phyloP scores from a whole-genome alignment of 2,888 invertebrate species.

The Graphium colonna region DNA sequence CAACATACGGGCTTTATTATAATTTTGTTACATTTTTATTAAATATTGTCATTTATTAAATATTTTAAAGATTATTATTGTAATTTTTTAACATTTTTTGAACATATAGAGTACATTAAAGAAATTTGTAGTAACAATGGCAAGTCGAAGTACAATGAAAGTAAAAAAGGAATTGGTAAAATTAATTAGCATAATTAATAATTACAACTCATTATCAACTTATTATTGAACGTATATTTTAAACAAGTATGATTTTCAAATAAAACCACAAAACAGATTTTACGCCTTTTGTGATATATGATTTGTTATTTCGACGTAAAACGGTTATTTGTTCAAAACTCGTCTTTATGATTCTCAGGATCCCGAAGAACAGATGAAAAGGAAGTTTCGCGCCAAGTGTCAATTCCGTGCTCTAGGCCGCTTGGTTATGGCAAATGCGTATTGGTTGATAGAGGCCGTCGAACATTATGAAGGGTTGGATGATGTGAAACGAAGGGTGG shows the following conservation, averaged over 20 bases:
- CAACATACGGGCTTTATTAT: too few relatives aligned
- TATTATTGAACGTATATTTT: background rate
- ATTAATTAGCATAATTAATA: too few relatives aligned
- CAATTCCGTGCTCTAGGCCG: constrained; percentile 79
- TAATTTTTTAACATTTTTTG: background rate
- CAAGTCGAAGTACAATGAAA: constrained; percentile 5
- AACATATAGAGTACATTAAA: background rate
- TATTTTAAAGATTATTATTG: background rate
- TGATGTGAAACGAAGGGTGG: constrained; percentile 78
- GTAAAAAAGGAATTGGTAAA: constrained; percentile 37
- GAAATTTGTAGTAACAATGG: constrained; percentile 11
- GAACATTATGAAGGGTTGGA: constrained; percentile 71
- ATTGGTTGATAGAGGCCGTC: constrained; percentile 77
- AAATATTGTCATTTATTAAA: too few relatives aligned
- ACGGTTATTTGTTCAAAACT: background rate
- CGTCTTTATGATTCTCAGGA: constrained; percentile 40
- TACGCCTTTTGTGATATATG: background rate
- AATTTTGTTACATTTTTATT: background rate
- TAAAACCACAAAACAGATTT: background rate
- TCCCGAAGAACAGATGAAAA: constrained; percentile 55
- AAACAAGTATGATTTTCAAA: background rate
- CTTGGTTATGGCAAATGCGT: constrained; percentile 76
- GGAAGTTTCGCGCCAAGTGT: constrained; percentile 69
- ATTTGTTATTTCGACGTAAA: too few relatives aligned
- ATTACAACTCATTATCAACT: too few relatives aligned